Evolutionary conservation across 2,797 vertebrate species (phyloP), one percentile per base, ranked within the genome.

Genomic region (Melanotaenia maccullochi): DNA sequence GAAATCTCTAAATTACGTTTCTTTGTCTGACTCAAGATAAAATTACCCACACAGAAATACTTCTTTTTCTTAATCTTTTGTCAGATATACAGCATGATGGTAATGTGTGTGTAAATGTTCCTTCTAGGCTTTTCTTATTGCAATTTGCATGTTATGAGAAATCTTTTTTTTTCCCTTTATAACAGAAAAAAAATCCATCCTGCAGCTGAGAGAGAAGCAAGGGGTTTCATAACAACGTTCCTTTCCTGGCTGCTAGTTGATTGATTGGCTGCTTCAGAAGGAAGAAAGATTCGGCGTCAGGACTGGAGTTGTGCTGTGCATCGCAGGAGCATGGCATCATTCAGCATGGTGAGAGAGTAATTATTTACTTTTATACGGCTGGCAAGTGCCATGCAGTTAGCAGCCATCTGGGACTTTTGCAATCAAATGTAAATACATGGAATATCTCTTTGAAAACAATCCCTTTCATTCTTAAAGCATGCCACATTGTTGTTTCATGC

Each of bases 201-300:
- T 97, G 85, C 93, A 95, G 87, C 84, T 93, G 16, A 91, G 94
- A 73, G 94, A 96, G 84, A 94, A 96, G 83, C 95, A 94, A 11
- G 90, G 93, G 0, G 83, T 95, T 81, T 86, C 92, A 44, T 96
- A 96, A 79, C 93, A 94, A 81, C 93, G 94, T 60, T 92, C 94
- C 12, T 96, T 97, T 77, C 92, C 94, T 35, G 96, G 96, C 68
- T 96, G 90, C 14, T 93, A 96, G 82, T 74, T 97, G 79, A 89
- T 97, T 0, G 95, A 97, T 89, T 97, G 96, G 96, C 92, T 97
- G 14, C 59, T 96, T 32, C 94, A 95, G 80, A 96, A 96, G 6
- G 93, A 94, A 66, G 95, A 97, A 76, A 92, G 63, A 94, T 87
- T 87, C 87, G 96, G 42, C 81, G 93, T 40, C 94, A 90, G 96